A percentile compares a stretch with the other conserved stretches of the same genome.
phyloP scores from a whole-genome alignment of 2,888 invertebrate species.

The Troides aeacus region DNA sequence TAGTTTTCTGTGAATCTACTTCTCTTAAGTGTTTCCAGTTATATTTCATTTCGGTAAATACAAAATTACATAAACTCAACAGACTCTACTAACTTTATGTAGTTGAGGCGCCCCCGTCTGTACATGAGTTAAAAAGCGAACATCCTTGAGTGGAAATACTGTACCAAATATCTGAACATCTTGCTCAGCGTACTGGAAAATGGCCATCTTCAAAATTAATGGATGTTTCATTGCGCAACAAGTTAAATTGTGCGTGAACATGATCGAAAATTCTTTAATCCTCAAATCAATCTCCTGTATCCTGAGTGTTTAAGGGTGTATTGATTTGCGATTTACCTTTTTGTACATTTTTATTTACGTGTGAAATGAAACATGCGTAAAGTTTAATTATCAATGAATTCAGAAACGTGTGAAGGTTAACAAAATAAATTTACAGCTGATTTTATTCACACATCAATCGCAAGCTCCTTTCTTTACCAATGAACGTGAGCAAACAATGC shows the following conservation, averaged over 20 bases:
- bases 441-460: too few species aligned
- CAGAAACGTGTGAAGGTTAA: too few species aligned
- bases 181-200: constrained; percentile 68
- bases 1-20: constrained; percentile 71
- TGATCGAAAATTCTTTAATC: constrained; percentile 52
- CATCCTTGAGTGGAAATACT: constrained; percentile 34
- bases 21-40: constrained; percentile 65
- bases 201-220: constrained; percentile 75
- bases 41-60: constrained; percentile 55
- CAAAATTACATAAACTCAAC: constrained; percentile 34
- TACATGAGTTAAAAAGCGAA: constrained; percentile 3
- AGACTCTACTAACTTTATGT: constrained; percentile 6
- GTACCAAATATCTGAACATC: constrained; percentile 56
- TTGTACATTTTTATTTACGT: not conserved
- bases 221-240: constrained; percentile 74
- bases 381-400: too few species aligned
- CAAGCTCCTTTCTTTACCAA: too few species aligned
- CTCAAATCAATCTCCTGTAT: constrained; percentile 42
- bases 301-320: not conserved
- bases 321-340: not conserved
- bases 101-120: not conserved
- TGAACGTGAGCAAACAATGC: too few species aligned
- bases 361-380: not conserved
- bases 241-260: constrained; percentile 74
- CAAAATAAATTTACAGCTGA: too few species aligned